Base-by-base conservation (phyloP, 1,140 invertebrate species). In the Dendroctonus ponderosae region DNA sequence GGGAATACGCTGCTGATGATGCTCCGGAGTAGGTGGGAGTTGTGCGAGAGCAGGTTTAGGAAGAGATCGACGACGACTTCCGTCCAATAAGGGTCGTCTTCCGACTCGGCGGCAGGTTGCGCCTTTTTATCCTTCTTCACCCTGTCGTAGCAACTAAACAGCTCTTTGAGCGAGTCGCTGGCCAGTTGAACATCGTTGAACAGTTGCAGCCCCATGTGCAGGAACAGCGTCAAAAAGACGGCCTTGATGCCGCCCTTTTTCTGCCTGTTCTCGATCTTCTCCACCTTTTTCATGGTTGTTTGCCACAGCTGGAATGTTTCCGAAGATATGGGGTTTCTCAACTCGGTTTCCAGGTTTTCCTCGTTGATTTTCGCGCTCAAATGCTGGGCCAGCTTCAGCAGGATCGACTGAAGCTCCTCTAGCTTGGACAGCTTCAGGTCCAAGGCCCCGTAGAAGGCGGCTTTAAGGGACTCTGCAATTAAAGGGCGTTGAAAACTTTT, bases 11-110 rank as follows among this genome's bases (percentile, higher is more conserved):
- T 86, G 67, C 83, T 83, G 5, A 91, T 85, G 26, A 92, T 79
- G 49, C 83, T 86, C 9, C 90, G 79, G 7, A 91, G 78, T 26
- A 90, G 81, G 77, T 86, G 85, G 39, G 85, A 87, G 68, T 87
- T 87, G 65, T 85, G 82, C 2, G 89, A 91, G 7, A 91, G 78
- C 40, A 91, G 81, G 41, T 87, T 90, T 14, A 92, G 74, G 42
- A 93, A 80, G 14, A 93, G 80, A 82, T 93, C 91, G 9, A 89
- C 83, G 49, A 92, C 82, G 2, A 93, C 90, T 80, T 92, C 89
- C 59, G 89, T 84, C 91, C 91, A 93, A 68, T 86, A 79, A 11
- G 87, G 87, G 75, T 91, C 88, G 14, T 77, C 67, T 11, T 62
- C 69, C n/a, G 39, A 37, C 44, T 66, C 62, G 11, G 5, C 41